These are phyloP conservation scores for Prostheceraeus crozeri DNA, from an alignment of 2,888 invertebrate genomes.

Conservation along the genomic window DNA sequence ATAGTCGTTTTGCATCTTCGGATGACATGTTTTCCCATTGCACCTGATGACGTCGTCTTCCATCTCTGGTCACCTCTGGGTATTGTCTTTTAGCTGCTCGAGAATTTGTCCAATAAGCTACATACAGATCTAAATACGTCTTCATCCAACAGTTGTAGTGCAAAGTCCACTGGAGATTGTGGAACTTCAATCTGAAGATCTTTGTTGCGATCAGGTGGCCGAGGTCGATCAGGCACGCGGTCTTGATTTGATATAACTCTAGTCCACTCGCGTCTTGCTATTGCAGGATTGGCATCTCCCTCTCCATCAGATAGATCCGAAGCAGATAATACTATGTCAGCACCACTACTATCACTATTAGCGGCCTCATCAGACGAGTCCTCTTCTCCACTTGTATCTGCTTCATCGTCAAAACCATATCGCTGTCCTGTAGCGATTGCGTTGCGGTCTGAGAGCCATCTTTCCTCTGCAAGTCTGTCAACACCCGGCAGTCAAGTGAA, in stretches of 20 bases:
- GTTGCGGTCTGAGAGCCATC: slow-evolving; percentile 20
- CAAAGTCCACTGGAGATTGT: slow-evolving; percentile 1
- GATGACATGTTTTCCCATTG: slow-evolving; percentile 18
- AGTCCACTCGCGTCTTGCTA: slow-evolving; percentile 6
- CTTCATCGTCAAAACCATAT: slow-evolving; percentile 25
- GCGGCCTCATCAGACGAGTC: background rate
- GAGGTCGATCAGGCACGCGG: slow-evolving; percentile 14
- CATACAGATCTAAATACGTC: slow-evolving; percentile 20
- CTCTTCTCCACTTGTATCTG: slow-evolving; percentile 21
- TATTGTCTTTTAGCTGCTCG: slow-evolving; percentile 20
- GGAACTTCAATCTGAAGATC: slow-evolving; percentile 15
- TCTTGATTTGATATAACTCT: slow-evolving; percentile 16
- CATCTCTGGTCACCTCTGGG: slow-evolving; percentile 18
- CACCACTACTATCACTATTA: background rate
- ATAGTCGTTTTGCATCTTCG: slow-evolving; percentile 21
- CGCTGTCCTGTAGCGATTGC: slow-evolving; percentile 12
- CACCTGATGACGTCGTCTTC: slow-evolving; percentile 27
- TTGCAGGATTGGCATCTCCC: slow-evolving; percentile 17
- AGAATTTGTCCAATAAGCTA: slow-evolving; percentile 11
- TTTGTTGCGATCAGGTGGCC: background rate
- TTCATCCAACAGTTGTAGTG: slow-evolving; percentile 18
- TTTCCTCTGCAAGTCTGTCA: slow-evolving; percentile 14
- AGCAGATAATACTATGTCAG: slow-evolving; percentile 8
- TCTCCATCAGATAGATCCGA: slow-evolving; percentile 13
- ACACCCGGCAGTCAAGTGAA: no score